phyloP scores from a whole-genome alignment of 1,140 invertebrate genomes.

The Bactericera cockerelli region DNA sequence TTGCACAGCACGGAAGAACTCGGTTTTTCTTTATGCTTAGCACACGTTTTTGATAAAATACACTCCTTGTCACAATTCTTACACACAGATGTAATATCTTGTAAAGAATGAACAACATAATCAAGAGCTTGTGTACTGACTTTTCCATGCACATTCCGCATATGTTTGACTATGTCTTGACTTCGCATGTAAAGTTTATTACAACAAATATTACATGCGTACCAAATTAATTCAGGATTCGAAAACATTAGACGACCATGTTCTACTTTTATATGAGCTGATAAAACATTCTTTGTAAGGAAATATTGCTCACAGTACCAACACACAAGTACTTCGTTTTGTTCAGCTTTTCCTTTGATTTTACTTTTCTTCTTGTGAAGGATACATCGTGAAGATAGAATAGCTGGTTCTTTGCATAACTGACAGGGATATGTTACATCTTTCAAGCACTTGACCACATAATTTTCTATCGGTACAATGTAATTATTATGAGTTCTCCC shows the following conservation, averaged over 20 bases:
- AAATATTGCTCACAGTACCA: constrained; percentile 5
- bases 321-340: background rate
- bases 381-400: background rate
- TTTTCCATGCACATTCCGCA: background rate
- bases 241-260: background rate
- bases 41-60: constrained; percentile 3
- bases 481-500: background rate
- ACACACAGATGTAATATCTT: background rate
- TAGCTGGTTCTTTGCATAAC: background rate
- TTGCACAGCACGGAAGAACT: background rate
- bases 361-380: background rate
- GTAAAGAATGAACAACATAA: background rate
- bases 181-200: background rate
- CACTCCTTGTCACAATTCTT: background rate
- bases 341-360: background rate
- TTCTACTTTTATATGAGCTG: background rate
- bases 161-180: constrained; percentile 2
- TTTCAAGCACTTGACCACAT: background rate
- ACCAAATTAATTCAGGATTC: background rate
- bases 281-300: background rate
- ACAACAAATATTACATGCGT: background rate
- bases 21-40: background rate
- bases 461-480: background rate
- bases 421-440: background rate
- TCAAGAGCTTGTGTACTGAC: background rate